Evolutionary conservation across 2,113 vertebrate species (phyloP).

Genomic region (Carassius auratus): DNA sequence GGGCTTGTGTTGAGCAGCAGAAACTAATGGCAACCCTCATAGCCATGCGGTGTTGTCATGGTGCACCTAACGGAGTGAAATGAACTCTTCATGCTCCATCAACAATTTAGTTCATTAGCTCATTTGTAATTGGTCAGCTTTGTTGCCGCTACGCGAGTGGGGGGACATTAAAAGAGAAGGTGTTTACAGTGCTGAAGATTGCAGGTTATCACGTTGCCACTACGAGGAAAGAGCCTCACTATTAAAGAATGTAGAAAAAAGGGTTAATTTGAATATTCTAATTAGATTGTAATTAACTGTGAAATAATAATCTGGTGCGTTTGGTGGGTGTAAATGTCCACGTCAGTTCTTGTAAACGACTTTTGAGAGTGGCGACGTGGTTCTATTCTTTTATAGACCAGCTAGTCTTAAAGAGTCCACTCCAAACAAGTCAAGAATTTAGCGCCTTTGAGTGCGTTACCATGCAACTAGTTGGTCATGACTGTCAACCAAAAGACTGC

Average conservation of each 20-base stretch:
- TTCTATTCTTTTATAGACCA: slow-evolving; percentile 28
- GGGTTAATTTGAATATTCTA: slow-evolving; percentile 83
- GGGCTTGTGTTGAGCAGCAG: slow-evolving; percentile 75
- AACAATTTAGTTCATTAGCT: slow-evolving; percentile 99
- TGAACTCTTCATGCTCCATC: slow-evolving; percentile 99
- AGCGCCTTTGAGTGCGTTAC: background rate
- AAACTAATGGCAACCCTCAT: slow-evolving; percentile 85
- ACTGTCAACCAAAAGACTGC: background rate
- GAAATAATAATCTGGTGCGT: slow-evolving; percentile 77
- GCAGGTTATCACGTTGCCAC: slow-evolving; percentile 85
- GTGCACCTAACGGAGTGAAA: slow-evolving; percentile 93
- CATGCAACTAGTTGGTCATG: background rate
- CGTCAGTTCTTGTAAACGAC: slow-evolving; percentile 69
- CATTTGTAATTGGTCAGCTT: slow-evolving; percentile 99
- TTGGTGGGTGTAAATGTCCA: slow-evolving; percentile 70
- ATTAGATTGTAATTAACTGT: slow-evolving; percentile 83
- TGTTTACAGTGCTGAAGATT: slow-evolving; percentile 92
- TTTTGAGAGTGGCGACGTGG: slow-evolving; percentile 39
- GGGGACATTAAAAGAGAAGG: slow-evolving; percentile 94
- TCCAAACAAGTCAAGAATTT: background rate
- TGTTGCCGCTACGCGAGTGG: slow-evolving; percentile 96
- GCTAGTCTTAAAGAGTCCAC: slow-evolving; percentile 1
- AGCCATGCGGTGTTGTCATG: slow-evolving; percentile 95
- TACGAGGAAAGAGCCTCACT: slow-evolving; percentile 74
- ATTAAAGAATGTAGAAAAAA: slow-evolving; percentile 70